Evolutionary conservation across 2,888 invertebrate genomes (phyloP), one percentile per base, ranked within the genome.

Genomic region (Dastarcus helophoroides): DNA sequence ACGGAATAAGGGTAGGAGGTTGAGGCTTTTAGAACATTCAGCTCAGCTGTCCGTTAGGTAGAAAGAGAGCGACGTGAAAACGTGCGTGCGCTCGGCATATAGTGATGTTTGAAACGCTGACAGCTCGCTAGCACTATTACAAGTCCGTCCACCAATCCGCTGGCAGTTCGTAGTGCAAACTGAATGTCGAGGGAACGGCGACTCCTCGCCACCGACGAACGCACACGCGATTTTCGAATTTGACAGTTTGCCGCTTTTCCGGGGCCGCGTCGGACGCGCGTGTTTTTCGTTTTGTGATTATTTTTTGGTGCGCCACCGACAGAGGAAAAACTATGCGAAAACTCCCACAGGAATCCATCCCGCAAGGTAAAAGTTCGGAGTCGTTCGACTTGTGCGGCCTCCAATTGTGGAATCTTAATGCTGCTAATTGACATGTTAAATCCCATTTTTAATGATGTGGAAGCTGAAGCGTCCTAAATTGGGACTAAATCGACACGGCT

Each of bases 31-130:
- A 52, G 48, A 47, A 48, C 51, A 54, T 47, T 48, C 50, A 47
- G 53, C 53, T 48, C 51, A 51, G 25, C 31, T 38, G 32, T 32
- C 36, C 39, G 32, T 8, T 23, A 8, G 24, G 32, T 41, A 35
- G 46, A 47, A 43, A 40, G 49, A 47, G 46, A 47, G 42, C 41
- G 41, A 39, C 38, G 46, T n/a, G 48, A 47, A 49, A 47, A 53
- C 51, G 52, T 59, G 60, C 58, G 60, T 60, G 60, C 60, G 60
- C 57, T 47, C 53, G 50, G 51, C 46, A 54, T 55, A 47, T 51
- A 57, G 60, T 62, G 62, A 63, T 61, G 61, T 62, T 61, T 60
- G 61, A 59, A 61, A 60, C 58, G 62, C 62, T 63, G 63, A 63
- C 63, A 63, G 57, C 58, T 58, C 58, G 58, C 57, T 57, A 60